Base-by-base conservation (phyloP, 2,888 invertebrate species). In the Cephus pygmeus region DNA sequence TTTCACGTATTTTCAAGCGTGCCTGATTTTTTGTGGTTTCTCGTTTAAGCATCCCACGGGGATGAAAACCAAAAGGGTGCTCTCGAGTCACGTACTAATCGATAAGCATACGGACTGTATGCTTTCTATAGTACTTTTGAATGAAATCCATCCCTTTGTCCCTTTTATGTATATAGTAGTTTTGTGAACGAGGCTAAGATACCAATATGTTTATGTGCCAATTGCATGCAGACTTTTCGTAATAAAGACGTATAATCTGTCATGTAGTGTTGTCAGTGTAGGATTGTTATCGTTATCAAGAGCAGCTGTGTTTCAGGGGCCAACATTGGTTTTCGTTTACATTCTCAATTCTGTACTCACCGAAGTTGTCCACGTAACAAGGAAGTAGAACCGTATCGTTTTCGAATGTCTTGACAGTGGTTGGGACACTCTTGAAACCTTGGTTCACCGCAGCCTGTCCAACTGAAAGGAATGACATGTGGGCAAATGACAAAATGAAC, bases 361-460 rank as follows among this genome's bases (percentile, higher is more conserved):
- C 95, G 34, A 92, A 86, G 80, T 93, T 93, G 85, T 96, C 94
- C 82, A 96, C 92, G 89, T 95, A 95, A 89, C 97, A 97, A 0
- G 97, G 97, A 80, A 97, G 91, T 34, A 96, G 88, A 0, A 97
- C 96, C 0, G 95, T 95, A 83, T 96, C 95, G 86, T 96, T 96
- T 90, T 96, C 96, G 82, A 94, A 94, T 4, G 95, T 94, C 91
- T 96, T 96, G 73, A 96, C 95, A 4, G 94, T 95, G 6, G 96
- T 96, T 0, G 96, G 95, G 1, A 94, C 93, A 91, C 95, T 96
- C 90, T 93, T 94, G 87, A 96, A 95, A 73, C 93, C 92, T 91
- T 92, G 91, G 92, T 92, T 93, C 91, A 92, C 92, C 91, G 92
- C 92, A 87, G 88, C 83, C 90, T 91, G 88, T 88, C 85, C 84